These are phyloP conservation scores for Oncorhynchus keta DNA, from an alignment of 2,113 vertebrate species.

Conservation along the genomic window DNA sequence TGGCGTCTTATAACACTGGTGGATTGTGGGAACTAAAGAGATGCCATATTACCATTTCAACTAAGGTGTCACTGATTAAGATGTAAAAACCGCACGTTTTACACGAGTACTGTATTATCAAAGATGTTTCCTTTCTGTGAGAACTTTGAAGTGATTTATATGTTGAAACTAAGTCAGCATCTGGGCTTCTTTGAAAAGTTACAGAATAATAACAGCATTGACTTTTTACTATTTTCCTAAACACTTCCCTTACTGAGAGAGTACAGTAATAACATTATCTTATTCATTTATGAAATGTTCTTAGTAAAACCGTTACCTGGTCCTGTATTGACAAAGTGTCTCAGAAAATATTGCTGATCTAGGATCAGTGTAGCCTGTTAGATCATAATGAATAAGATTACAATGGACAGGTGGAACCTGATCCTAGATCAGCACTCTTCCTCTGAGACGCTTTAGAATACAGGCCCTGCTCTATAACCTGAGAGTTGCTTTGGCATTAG, in stretches of 20 bases:
- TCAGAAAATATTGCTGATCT: too few species aligned
- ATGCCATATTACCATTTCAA: neutral
- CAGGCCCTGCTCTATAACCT: neutral
- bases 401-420: too few species aligned
- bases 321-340: too few species aligned
- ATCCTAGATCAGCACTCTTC: too few species aligned
- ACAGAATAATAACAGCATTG: slow-evolving; percentile 25
- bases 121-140: neutral
- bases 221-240: slow-evolving; percentile 13
- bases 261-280: neutral
- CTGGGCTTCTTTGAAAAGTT: neutral
- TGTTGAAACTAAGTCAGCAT: slow-evolving; percentile 23
- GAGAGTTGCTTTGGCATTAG: neutral
- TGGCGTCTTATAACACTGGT: too few species aligned
- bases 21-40: neutral
- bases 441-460: too few species aligned
- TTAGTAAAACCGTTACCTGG: neutral
- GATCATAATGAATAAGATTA: too few species aligned
- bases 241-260: neutral
- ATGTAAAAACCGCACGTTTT: neutral
- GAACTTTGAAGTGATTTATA: slow-evolving; percentile 5
- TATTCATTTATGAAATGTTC: neutral
- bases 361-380: too few species aligned
- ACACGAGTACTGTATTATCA: neutral
- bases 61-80: neutral